Base-by-base conservation (phyloP, 2,797 vertebrate species). In the Echeneis naucrates region DNA sequence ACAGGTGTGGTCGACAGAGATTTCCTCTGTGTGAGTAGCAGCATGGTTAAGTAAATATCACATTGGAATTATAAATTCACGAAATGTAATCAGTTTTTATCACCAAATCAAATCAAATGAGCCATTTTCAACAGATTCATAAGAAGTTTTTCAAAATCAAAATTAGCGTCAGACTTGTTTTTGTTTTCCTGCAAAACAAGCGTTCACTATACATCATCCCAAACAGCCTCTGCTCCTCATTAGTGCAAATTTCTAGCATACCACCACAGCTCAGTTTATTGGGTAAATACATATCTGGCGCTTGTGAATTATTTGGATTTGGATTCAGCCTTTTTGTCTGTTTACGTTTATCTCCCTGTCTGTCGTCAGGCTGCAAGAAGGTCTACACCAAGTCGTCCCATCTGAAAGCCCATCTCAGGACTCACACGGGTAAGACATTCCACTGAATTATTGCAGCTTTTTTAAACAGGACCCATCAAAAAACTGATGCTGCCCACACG, bases 311-410 rank as follows among this genome's bases (percentile, higher is more conserved):
- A 84, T 79, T 78, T 78, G 63, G 54, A 50, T 62, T 71, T 68
- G 52, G 79, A 76, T 72, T 81, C 52, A 89, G 47, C 40, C 14
- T 62, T 56, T n/a, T n/a, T n/a, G n/a, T n/a, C 69, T 81, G 84
- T 88, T 88, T 91, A 67, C 88, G 77, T 86, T 88, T 90, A 77
- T 93, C 78, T 85, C 60, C 44, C 30, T 51, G 44, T 83, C n/a
- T 78, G 68, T 84, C 44, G 13, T 80, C 90, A 99, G 98, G 97
- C 89, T 99, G 98, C 92, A 98, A 97, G 81, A 99, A 99, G 94
- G 98, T 99, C 89, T 99, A 99, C 95, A 99, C 98, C 77, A 99
- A 99, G 93, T 99, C 97, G 51, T 99, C 98, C 80, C 98, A 99
- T 92, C 95, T 99, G 94, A 99, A 99, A 94, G 98, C 98, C 48